phyloP scores from a whole-genome alignment of 1,140 invertebrate species.

The Hormaphis cornu region DNA sequence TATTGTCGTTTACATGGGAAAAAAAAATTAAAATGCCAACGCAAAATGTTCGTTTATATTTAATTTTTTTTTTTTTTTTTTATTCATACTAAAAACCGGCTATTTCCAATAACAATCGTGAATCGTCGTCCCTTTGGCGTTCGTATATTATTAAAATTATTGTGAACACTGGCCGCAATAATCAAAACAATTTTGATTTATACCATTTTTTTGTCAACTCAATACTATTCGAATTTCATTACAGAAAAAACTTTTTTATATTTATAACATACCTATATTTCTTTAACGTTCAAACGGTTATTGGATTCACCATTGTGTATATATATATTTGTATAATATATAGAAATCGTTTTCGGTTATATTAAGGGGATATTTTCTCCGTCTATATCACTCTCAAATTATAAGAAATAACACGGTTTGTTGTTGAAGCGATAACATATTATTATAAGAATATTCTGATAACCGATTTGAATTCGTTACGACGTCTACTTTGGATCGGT shows the following conservation, averaged over 20 bases:
- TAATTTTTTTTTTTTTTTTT: not conserved
- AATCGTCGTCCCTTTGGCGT: not conserved
- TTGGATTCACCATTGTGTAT: not conserved
- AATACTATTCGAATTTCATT: not conserved
- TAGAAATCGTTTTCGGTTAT: too few relatives aligned
- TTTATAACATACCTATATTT: not conserved
- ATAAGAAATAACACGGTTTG: too few relatives aligned
- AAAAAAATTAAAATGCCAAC: conserved; percentile 24
- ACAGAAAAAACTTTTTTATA: not conserved
- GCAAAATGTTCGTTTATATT: conserved; percentile 5
- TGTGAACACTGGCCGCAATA: not conserved
- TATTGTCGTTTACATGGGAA: conserved; percentile 6
- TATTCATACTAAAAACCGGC: not conserved
- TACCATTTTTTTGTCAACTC: not conserved
- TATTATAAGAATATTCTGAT: too few relatives aligned
- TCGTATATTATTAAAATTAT: too few relatives aligned
- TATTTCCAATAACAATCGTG: not conserved
- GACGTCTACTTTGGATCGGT: too few relatives aligned
- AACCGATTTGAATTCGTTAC: too few relatives aligned
- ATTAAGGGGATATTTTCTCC: too few relatives aligned
- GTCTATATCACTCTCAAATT: too few relatives aligned
- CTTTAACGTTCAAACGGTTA: not conserved
- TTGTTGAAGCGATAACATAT: too few relatives aligned
- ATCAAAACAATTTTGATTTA: conserved; percentile 21
- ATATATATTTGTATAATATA: too few relatives aligned